Evolutionary conservation across 2,797 vertebrate genomes (phyloP), one percentile per base, ranked within the genome.

Genomic region (Dryobates pubescens): DNA sequence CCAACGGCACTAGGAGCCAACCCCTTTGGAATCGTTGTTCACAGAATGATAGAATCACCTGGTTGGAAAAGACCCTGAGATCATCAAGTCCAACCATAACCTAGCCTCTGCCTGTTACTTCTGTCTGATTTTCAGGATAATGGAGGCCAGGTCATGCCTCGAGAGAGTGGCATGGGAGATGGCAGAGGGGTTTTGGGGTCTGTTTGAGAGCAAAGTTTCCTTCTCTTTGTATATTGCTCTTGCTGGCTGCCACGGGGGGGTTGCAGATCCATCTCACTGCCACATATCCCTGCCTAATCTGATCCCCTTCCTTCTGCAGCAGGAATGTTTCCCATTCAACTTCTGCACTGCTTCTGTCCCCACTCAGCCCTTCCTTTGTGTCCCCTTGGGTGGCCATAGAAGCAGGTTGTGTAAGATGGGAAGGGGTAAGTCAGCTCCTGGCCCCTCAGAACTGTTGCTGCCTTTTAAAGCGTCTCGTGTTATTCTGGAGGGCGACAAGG

Each of bases 291-390:
- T 4, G 1, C 41, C 65, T 51, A 30, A 12, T 41, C 65, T 17
- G 38, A 49, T 53, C 49, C 41, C 27, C 32, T 62, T 90, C 4
- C 30, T 81, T 81, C 68, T 70, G 34, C 36, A 49, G 53, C 38
- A 76, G 53, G 43, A 86, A 24, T 4, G 6, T 30, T 45, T 74
- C 17, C 54, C 26, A 0, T 38, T 56, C 24, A 18, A 13, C 34
- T 82, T 78, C 4, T n/a, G 22, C 20, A 2, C 5, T 32, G 0
- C 61, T 82, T 45, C 12, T 68, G 6, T 68, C 24, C 36, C 20
- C 0, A 0, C 7, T 26, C 24, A 36, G 30, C 58, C 29, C 30
- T 7, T n/a, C 26, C 24, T 45, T 78, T 2, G 0, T 15, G 8
- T 53, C 36, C 69, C 27, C 38, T 70, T 49, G 10, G 36, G 64